Conservation (phyloP, 2,888 invertebrate genomes). For the Yponomeuta malinellus region DNA sequence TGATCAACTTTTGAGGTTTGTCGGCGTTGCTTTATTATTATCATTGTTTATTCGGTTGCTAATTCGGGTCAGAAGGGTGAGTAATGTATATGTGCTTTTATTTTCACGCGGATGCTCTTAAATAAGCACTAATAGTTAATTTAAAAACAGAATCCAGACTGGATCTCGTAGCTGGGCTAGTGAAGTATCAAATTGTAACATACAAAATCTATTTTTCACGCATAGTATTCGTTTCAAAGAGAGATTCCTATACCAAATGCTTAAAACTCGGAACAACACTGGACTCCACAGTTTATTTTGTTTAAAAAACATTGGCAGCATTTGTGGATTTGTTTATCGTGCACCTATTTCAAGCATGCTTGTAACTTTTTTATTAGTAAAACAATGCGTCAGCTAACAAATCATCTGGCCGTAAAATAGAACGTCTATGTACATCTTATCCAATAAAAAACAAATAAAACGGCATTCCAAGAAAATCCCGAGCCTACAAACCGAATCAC, state of each 20-base stretch:
- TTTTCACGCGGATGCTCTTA: neutral
- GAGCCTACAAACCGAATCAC: neutral
- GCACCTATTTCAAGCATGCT: neutral
- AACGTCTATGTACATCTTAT: neutral
- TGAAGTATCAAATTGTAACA: too few species aligned
- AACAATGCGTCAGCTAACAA: neutral
- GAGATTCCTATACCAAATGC: too few species aligned
- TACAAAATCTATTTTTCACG: too few species aligned
- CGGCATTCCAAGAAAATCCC: neutral
- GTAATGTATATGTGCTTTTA: constrained; percentile 21
- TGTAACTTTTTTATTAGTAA: neutral
- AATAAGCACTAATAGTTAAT: neutral
- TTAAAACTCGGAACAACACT: too few species aligned
- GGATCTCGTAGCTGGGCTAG: neutral
- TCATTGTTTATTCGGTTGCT: constrained; percentile 23
- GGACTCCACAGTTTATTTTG: too few species aligned
- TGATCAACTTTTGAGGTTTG: constrained; percentile 56
- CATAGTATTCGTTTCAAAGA: too few species aligned
- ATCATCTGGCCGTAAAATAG: neutral
- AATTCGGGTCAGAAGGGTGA: constrained; percentile 34
- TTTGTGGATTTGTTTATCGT: too few species aligned
- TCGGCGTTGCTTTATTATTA: constrained; percentile 42
- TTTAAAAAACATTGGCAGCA: too few species aligned
- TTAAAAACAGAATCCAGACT: neutral
- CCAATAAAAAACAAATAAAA: neutral